These are phyloP conservation scores for Poliocrania exsul DNA, from an alignment of 2,797 vertebrate species.

Conservation along the genomic window DNA sequence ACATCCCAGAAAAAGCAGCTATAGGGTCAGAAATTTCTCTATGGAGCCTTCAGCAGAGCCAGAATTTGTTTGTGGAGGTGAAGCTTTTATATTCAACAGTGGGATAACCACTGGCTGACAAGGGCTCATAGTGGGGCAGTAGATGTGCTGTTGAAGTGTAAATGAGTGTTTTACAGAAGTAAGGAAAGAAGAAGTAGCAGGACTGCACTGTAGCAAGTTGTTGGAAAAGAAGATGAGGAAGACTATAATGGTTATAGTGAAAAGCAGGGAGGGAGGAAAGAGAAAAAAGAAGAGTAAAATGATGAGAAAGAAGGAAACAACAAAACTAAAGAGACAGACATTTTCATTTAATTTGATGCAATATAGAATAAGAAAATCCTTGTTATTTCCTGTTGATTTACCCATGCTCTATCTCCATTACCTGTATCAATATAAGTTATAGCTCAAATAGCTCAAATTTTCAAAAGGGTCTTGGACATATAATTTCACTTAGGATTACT, in stretches of 20 bases:
- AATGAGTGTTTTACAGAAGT: neutral
- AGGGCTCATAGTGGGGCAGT: fast-evolving
- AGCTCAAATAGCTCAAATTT: neutral
- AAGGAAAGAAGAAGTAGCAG: neutral
- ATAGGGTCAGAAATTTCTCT: neutral
- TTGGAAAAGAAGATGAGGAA: neutral
- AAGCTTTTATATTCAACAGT: neutral
- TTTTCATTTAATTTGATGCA: neutral
- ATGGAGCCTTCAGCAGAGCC: neutral
- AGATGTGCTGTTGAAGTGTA: neutral
- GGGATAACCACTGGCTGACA: neutral
- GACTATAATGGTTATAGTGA: neutral
- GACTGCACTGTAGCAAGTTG: fast-evolving
- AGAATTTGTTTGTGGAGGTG: neutral
- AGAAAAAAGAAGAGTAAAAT: neutral
- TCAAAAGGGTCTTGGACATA: neutral
- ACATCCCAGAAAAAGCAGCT: neutral
- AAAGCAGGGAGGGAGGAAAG: neutral
- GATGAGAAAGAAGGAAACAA: neutral
- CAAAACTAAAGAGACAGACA: neutral
- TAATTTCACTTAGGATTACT: neutral
- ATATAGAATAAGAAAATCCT: neutral
- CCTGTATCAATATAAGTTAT: neutral
- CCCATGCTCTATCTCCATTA: neutral
- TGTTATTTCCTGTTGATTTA: neutral